These are phyloP conservation scores for Muschampia staudingeri DNA, from an alignment of 2,888 invertebrate species.

Conservation along the genomic window DNA sequence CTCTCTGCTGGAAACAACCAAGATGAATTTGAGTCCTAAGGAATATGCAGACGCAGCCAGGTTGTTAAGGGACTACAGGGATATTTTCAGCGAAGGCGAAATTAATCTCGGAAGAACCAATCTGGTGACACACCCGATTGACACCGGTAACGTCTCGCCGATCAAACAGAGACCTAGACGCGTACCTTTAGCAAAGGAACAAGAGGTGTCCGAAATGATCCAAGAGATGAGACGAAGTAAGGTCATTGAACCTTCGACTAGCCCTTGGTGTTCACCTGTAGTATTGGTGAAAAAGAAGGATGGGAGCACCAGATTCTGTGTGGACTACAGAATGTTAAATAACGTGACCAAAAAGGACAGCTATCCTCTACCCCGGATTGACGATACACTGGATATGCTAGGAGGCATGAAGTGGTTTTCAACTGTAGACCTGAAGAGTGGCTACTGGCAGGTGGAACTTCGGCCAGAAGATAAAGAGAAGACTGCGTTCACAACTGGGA, in stretches of 20 bases:
- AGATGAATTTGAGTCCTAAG: neutral
- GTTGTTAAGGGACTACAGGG: neutral
- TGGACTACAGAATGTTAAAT: conserved; percentile 10
- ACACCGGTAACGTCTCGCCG: neutral
- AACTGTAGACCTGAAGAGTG: conserved; percentile 9
- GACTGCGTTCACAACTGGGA: neutral
- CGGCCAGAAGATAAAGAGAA: neutral
- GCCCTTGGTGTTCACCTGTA: conserved; percentile 53
- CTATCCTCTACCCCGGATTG: conserved; percentile 14
- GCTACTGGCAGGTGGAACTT: conserved; percentile 1
- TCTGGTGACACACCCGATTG: neutral
- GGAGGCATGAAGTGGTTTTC: conserved; percentile 18
- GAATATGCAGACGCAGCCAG: neutral
- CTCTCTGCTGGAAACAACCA: neutral
- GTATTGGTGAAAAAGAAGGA: conserved; percentile 65
- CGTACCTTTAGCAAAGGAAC: neutral
- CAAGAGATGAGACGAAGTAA: conserved; percentile 2
- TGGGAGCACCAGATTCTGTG: conserved; percentile 51
- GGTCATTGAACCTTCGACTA: no score
- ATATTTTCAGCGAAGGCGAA: neutral
- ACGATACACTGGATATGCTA: conserved; percentile 6
- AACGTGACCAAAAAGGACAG: conserved; percentile 14
- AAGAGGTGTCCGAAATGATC: neutral
- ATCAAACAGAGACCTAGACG: neutral
- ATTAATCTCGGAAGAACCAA: neutral